These are phyloP conservation scores for Plumapathes pennacea DNA, from an alignment of 92 coral and sea anemone genomes.

Conservation along the genomic window DNA sequence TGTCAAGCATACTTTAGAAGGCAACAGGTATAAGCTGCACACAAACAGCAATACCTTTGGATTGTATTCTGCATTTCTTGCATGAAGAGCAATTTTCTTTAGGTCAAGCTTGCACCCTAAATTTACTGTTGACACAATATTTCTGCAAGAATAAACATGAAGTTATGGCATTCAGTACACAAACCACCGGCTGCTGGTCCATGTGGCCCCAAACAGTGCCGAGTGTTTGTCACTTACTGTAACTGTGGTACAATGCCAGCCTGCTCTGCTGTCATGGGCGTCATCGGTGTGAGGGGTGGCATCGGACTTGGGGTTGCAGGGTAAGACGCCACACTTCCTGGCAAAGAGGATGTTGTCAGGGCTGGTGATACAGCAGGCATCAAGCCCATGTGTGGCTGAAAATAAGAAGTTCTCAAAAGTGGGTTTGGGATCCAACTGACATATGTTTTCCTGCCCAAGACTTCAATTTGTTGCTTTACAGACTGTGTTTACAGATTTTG, in stretches of 20 bases:
- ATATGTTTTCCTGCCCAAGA: conserved; percentile 17
- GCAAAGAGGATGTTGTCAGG: conserved; percentile 80
- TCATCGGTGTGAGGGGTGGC: conserved; percentile 88
- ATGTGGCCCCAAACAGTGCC: not conserved
- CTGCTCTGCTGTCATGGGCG: conserved; percentile 98
- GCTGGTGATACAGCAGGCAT: conserved; percentile 78
- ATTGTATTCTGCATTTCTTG: conserved; percentile 98
- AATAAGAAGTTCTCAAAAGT: too few species aligned
- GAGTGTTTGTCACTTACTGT: conserved; percentile 97
- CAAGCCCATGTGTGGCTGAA: conserved; percentile 58
- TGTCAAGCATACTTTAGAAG: too few species aligned
- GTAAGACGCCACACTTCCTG: conserved; percentile 80
- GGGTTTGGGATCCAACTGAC: conserved; percentile 22
- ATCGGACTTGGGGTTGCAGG: conserved; percentile 96
- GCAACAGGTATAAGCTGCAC: not conserved
- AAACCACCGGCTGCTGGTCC: too few species aligned
- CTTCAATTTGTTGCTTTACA: conserved; percentile 26
- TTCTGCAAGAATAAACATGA: conserved; percentile 34
- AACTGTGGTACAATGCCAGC: conserved; percentile 96
- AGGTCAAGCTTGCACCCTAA: conserved; percentile 93
- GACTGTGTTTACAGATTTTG: too few species aligned
- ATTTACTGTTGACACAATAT: conserved; percentile 97
- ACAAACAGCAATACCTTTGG: conserved; percentile 63
- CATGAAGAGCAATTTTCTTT: conserved; percentile 98
- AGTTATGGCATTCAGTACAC: too few species aligned